phyloP scores from a whole-genome alignment of 1,140 invertebrate genomes.

The Drosophila persimilis region DNA sequence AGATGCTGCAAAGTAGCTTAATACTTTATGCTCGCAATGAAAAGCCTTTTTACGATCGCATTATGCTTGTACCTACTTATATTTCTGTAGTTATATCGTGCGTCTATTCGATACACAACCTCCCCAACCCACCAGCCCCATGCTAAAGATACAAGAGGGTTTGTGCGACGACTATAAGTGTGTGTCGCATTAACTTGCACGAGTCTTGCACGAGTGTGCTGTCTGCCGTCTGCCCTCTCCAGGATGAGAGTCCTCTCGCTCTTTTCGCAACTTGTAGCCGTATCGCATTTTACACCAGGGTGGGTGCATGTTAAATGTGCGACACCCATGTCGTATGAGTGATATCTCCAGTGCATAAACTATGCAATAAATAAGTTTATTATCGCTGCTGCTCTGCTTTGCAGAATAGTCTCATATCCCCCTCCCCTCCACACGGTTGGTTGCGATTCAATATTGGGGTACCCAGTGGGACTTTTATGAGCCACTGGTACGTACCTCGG shows the following conservation, averaged over 20 bases:
- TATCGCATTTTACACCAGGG: constrained; percentile 75
- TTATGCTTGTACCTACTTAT: constrained; percentile 78
- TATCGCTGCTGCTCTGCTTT: constrained; percentile 35
- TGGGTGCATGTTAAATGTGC: constrained; percentile 61
- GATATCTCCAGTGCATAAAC: constrained; percentile 72
- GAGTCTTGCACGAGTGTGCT: background rate
- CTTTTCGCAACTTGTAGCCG: constrained; percentile 40
- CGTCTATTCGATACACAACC: constrained; percentile 54
- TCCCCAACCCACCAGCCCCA: background rate
- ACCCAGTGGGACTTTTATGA: background rate
- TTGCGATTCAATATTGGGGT: constrained; percentile 21
- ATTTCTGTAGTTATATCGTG: constrained; percentile 55
- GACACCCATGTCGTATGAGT: constrained; percentile 75
- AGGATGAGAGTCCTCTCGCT: no score
- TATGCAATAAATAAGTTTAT: constrained; percentile 80
- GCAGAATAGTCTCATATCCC: constrained; percentile 1
- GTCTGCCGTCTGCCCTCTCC: background rate
- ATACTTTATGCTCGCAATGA: constrained; percentile 81
- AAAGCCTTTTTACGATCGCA: constrained; percentile 81
- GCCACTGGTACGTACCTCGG: no score
- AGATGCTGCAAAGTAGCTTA: constrained; percentile 81
- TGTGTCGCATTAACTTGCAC: constrained; percentile 25
- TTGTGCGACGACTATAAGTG: background rate
- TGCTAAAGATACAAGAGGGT: background rate
- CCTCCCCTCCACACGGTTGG: background rate